Conservation (phyloP, 2,113 vertebrate genomes). For the Callithrix jacchus region DNA sequence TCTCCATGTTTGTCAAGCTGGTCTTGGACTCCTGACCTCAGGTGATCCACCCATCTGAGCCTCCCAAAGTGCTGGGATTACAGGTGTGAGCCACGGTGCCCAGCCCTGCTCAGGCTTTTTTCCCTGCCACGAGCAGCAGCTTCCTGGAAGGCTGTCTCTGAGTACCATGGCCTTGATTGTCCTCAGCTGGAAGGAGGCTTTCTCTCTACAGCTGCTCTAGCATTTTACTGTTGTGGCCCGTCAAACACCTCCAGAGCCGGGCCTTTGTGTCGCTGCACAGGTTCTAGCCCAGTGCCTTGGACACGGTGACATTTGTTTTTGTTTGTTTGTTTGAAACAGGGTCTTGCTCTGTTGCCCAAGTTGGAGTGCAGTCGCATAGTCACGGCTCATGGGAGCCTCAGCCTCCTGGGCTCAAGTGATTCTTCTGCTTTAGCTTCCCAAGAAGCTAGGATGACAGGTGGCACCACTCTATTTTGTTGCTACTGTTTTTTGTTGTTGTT, state of each 20-base stretch:
- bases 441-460: too few relatives aligned
- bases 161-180: rapidly evolving
- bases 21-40: too few relatives aligned
- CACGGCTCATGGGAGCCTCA: neutral
- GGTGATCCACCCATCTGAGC: too few relatives aligned
- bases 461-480: too few relatives aligned
- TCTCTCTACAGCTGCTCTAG: neutral
- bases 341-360: neutral
- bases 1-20: too few relatives aligned
- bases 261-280: neutral
- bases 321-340: neutral
- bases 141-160: neutral
- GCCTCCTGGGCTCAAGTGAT: too few relatives aligned
- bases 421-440: too few relatives aligned
- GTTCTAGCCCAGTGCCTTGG: neutral
- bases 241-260: neutral
- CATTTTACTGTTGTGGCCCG: neutral
- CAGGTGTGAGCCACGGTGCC: too few relatives aligned
- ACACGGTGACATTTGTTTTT: neutral
- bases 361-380: neutral
- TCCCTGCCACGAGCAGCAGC: rapidly evolving
- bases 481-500: too few relatives aligned
- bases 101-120: neutral
- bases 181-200: neutral
- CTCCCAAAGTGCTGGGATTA: too few relatives aligned